Base-by-base conservation (phyloP, 2,797 vertebrate genomes). In the Tangara arthus region DNA sequence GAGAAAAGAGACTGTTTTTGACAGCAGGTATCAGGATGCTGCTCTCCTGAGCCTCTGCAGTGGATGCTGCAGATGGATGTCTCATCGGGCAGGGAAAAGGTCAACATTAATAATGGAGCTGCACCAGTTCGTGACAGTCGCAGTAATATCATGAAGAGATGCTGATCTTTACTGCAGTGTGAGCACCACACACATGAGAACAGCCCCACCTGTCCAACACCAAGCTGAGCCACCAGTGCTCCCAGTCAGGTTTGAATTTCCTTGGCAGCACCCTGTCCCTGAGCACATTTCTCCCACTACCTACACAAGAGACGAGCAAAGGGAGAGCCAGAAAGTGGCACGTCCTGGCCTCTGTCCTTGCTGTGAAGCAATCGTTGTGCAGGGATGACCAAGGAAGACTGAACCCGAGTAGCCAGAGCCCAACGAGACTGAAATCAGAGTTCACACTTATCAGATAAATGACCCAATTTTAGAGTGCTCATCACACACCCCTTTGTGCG, bases 51-150 rank as follows among this genome's bases (percentile, higher is more conserved):
- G 42, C 28, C 64, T 61, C 69, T 81, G 72, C 82, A 65, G 49
- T 32, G 46, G 41, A 42, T 70, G 49, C 63, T 75, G 64, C 86
- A 78, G 60, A 65, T 13, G 28, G 64, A 89, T 44, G 79, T 50
- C 82, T 78, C 69, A 65, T 6, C 39, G 28, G 71, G 68, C 68
- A 87, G 55, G 35, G 50, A 93, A 93, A 91, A 89, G 79, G 71
- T 72, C 87, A 87, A 6, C 27, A 49, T 61, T 60, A 89, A 53
- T 85, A 82, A 83, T 17, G 39, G 72, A 87, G 84, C 78, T 75
- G 75, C 49, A 82, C 23, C 7, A 2, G 63, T 28, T 84, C 52
- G 15, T 72, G 69, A 75, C 78, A 82, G 71, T 14, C 78, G 21
- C 66, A 71, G 79, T 87, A 91, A 85, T 24, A 68, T 7, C 84